phyloP scores from a whole-genome alignment of 2,797 vertebrate genomes.

The Brachyalestes nurse region DNA sequence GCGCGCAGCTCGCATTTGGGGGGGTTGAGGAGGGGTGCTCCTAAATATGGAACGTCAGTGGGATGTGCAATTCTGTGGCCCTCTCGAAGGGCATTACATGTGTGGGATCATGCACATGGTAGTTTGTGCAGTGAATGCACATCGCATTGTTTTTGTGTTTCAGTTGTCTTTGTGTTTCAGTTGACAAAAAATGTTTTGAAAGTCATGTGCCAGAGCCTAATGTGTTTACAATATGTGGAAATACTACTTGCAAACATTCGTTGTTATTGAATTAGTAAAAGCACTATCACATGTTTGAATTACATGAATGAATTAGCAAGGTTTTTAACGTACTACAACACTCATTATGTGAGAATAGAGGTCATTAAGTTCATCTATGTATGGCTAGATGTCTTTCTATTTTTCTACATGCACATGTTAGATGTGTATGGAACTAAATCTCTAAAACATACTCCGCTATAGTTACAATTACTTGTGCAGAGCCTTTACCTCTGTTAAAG shows the following conservation, averaged over 20 bases:
- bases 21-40: conserved; percentile 50
- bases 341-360: not conserved
- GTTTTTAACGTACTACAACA: too few species aligned
- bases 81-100: conserved; percentile 1
- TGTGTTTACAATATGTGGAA: not conserved
- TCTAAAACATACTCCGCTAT: not conserved
- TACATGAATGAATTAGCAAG: too few species aligned
- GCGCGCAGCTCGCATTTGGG: conserved; percentile 65
- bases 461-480: not conserved
- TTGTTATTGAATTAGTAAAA: not conserved
- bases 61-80: conserved; percentile 27
- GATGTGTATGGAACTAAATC: not conserved
- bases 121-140: not conserved
- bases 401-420: not conserved
- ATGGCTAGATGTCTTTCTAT: not conserved
- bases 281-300: too few species aligned
- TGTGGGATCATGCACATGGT: conserved; percentile 10
- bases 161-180: not conserved
- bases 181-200: not conserved
- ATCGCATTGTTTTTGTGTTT: not conserved
- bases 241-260: not conserved
- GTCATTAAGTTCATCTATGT: not conserved
- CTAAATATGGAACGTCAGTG: conserved; percentile 60
- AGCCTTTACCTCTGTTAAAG: too few species aligned
- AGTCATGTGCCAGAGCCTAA: too few species aligned